phyloP scores from a whole-genome alignment of 2,797 vertebrate genomes.

The Bufotes viridis region DNA sequence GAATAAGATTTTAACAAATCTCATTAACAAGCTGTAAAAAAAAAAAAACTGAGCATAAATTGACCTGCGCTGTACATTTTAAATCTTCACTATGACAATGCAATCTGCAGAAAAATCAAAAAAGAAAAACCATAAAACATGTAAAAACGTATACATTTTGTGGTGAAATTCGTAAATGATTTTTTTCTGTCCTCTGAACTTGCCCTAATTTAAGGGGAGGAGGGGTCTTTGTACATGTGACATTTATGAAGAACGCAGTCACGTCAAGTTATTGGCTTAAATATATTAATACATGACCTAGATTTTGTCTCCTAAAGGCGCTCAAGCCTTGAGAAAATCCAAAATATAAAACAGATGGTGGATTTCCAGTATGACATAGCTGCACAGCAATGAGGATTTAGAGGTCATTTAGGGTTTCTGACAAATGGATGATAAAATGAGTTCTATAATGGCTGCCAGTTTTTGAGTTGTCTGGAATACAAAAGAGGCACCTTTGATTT shows the following conservation, averaged over 20 bases:
- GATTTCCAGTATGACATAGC: neutral
- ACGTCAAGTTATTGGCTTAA: neutral
- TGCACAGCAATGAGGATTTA: neutral
- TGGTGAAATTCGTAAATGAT: no score
- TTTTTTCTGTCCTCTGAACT: no score
- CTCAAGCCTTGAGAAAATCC: neutral
- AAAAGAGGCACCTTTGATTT: neutral
- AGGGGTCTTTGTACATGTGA: neutral
- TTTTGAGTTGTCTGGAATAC: neutral
- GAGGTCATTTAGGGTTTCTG: neutral
- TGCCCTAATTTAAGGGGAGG: no score
- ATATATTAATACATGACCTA: neutral
- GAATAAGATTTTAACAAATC: no score
- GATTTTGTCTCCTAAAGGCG: neutral
- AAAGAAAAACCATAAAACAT: no score
- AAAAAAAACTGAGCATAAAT: no score
- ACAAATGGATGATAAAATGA: neutral
- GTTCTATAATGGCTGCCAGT: neutral
- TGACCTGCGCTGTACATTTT: no score
- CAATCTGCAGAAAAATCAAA: no score
- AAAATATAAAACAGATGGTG: constrained; percentile 2
- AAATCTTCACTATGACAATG: no score
- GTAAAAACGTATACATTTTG: no score
- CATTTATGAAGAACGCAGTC: neutral
- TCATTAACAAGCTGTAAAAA: no score